Base-by-base conservation (phyloP, 2,888 invertebrate genomes). In the Hirtodrosophila trivittata region DNA sequence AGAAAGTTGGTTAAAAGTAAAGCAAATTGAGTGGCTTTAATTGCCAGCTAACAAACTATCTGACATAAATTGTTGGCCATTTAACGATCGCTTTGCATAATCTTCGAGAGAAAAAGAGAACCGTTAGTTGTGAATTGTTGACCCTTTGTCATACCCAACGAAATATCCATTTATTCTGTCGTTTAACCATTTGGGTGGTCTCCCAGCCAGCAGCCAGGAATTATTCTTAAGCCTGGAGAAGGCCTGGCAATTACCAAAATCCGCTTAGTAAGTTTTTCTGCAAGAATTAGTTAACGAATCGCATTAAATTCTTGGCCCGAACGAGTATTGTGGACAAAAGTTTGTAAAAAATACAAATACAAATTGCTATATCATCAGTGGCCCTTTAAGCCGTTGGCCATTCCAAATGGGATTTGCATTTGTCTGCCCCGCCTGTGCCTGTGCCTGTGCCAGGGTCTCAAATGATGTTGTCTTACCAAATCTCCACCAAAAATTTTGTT, bases 221-320 rank as follows among this genome's bases (percentile, higher is more conserved):
- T 56, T 66, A 66, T 73, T 76, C 56, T 63, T 50, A 57, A 54
- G 55, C 52, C 21, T 21, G 5, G 5, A 21, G 18, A 21, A 62
- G 37, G 33, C 45, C 50, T 55, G 64, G 71, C 83, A 83, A 78
- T 83, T 83, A 80, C 75, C 64, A 62, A 83, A 78, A 80, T 83
- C 81, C 75, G 83, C 81, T 78, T 83, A 80, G 74, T 57, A 67
- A 67, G 66, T n/a, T n/a, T n/a, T n/a, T n/a, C n/a, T n/a, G n/a
- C n/a, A n/a, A n/a, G n/a, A 49, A 63, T 41, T 57, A 47, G 43
- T 14, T 12, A 43, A 10, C 43, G 52, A 74, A 63, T 69, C 75
- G 63, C 74, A 70, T 73, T 72, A 76, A 71, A 67, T 70, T 64
- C 47, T 60, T 39, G 39, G 42, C 64, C 47, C 18, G 47, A 3